These are phyloP conservation scores for Cantharis rustica DNA, from an alignment of 2,888 invertebrate species.

Conservation along the genomic window DNA sequence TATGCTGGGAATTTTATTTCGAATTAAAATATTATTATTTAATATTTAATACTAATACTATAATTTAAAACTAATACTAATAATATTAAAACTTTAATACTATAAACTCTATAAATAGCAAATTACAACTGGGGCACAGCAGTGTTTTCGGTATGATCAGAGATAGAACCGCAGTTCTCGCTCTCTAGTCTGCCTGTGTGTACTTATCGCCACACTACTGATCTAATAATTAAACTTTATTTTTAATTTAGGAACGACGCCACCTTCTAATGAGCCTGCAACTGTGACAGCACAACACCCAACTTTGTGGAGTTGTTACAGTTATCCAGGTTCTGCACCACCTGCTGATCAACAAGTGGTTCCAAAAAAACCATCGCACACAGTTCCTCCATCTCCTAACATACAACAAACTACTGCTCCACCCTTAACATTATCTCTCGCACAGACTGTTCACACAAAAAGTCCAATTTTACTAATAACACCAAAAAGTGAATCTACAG, in stretches of 20 bases:
- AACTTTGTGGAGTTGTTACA: constrained; percentile 56
- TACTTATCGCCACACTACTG: too few relatives aligned
- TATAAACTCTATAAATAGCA: too few relatives aligned
- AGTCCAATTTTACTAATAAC: constrained; percentile 22
- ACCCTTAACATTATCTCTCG: constrained; percentile 17
- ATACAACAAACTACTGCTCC: constrained; percentile 16
- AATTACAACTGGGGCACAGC: too few relatives aligned
- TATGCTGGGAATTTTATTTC: too few relatives aligned
- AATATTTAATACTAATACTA: too few relatives aligned
- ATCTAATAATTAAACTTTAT: not conserved
- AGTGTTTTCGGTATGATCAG: too few relatives aligned
- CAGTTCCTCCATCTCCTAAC: constrained; percentile 58
- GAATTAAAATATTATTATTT: too few relatives aligned
- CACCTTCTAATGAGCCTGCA: constrained; percentile 60
- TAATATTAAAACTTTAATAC: too few relatives aligned
- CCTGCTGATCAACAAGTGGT: constrained; percentile 45
- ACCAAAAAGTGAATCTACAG: constrained; percentile 37
- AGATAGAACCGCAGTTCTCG: too few relatives aligned
- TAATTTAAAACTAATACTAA: too few relatives aligned
- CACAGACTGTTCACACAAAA: constrained; percentile 10
- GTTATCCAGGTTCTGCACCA: constrained; percentile 58
- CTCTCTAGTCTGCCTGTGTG: too few relatives aligned
- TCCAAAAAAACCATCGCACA: constrained; percentile 47
- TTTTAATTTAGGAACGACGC: constrained; percentile 62
- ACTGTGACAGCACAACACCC: constrained; percentile 52